A percentile compares a stretch with the other conserved stretches of the same genome.
phyloP scores from a whole-genome alignment of 2,888 invertebrate genomes.

The Pristionchus exspectatus region DNA sequence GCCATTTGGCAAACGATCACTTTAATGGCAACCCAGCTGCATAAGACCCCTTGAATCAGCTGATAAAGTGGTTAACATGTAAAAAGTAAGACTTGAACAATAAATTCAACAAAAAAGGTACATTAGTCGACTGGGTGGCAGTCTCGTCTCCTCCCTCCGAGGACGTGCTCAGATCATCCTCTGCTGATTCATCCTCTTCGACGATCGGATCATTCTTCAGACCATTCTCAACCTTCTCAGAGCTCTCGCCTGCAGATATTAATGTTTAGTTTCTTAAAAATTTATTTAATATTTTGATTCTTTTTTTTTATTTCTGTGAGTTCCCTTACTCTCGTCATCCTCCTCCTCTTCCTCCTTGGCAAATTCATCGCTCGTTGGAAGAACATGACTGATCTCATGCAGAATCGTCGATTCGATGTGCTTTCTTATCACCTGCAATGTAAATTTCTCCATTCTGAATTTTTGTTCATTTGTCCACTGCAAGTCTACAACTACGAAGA shows the following conservation, averaged over 20 bases:
- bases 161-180: slow-evolving; percentile 55
- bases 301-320: neutral
- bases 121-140: slow-evolving; percentile 26
- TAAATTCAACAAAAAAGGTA: neutral
- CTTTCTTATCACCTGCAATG: slow-evolving; percentile 77
- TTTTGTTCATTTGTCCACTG: neutral
- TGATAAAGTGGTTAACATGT: no score
- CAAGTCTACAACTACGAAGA: neutral
- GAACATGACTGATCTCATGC: slow-evolving; percentile 79
- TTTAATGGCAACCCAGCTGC: no score
- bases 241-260: slow-evolving; percentile 65
- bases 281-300: neutral
- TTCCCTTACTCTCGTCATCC: slow-evolving; percentile 64
- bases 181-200: slow-evolving; percentile 71
- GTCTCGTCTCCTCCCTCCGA: slow-evolving; percentile 20
- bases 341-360: slow-evolving; percentile 78
- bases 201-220: slow-evolving; percentile 66
- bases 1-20: no score
- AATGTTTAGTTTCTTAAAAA: neutral
- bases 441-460: neutral
- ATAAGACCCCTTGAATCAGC: no score
- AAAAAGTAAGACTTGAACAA: no score
- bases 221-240: slow-evolving; percentile 70
- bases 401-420: slow-evolving; percentile 79
- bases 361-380: slow-evolving; percentile 79